Percentiles rank a stretch among this genome's conserved stretches.
phyloP scores from a whole-genome alignment of 2,113 vertebrate genomes.

The Parotia lawesii region DNA sequence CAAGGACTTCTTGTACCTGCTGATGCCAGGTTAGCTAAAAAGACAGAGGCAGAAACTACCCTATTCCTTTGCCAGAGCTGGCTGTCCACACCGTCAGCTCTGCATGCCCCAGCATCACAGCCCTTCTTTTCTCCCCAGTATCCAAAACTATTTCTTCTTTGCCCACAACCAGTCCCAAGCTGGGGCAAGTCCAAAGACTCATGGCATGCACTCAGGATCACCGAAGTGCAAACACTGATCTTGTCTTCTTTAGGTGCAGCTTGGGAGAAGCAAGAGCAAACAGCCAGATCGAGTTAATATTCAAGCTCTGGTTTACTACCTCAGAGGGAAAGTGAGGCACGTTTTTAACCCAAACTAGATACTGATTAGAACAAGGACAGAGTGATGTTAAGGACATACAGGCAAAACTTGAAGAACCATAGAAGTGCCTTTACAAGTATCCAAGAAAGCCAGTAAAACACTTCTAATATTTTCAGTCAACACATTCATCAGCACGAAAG shows the following conservation, averaged over 20 bases:
- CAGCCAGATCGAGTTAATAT: not conserved
- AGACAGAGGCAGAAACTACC: not conserved
- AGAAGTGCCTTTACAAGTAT: not conserved
- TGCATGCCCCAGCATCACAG: accelerated
- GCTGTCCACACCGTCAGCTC: accelerated
- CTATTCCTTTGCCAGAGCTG: not conserved
- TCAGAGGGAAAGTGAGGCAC: not conserved
- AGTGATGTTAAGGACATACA: not conserved
- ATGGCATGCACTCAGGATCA: not conserved
- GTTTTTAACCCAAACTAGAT: not conserved
- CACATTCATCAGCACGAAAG: not conserved
- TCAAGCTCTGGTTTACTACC: not conserved
- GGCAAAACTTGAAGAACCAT: not conserved
- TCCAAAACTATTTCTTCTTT: not conserved
- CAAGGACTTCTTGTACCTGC: not conserved
- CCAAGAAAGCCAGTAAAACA: not conserved
- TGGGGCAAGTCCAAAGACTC: not conserved
- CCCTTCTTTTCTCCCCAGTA: not conserved
- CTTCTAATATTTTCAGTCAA: not conserved
- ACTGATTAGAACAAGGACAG: not conserved
- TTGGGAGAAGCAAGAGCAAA: not conserved
- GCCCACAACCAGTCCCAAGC: not conserved
- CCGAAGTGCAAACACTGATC: not conserved
- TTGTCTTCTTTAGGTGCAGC: not conserved
- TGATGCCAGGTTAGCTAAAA: not conserved